phyloP scores from a whole-genome alignment of 2,797 vertebrate species.

The Tokudaia tokunoshimensis region DNA sequence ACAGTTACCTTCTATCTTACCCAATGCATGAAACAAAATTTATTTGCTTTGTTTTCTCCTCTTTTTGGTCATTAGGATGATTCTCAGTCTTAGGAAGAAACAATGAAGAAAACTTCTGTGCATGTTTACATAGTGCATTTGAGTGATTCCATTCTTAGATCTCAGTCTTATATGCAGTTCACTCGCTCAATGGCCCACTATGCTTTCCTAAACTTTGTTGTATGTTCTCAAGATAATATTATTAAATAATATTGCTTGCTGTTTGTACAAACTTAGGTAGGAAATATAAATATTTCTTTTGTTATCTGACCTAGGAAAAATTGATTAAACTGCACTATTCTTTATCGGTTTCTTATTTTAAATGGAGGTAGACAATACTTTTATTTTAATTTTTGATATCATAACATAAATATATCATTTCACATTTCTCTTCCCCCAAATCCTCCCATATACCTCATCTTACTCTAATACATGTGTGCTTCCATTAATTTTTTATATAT shows the following conservation, averaged over 20 bases:
- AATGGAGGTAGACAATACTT: not conserved
- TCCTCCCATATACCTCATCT: not conserved
- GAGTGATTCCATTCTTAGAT: not conserved
- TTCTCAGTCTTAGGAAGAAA: not conserved
- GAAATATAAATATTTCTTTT: slow-evolving; percentile 17
- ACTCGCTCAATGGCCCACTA: not conserved
- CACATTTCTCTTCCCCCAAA: not conserved
- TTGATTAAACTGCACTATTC: not conserved
- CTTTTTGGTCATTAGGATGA: not conserved
- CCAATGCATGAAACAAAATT: not conserved
- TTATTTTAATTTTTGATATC: not conserved
- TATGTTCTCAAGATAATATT: not conserved
- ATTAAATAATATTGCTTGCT: not conserved
- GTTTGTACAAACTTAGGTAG: not conserved
- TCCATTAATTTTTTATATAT: not conserved
- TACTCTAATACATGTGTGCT: not conserved
- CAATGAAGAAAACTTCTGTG: not conserved
- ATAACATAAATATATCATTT: not conserved
- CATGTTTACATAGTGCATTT: not conserved
- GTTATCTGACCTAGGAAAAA: not conserved
- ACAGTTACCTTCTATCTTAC: not conserved
- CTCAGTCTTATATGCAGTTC: not conserved
- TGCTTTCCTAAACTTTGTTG: not conserved
- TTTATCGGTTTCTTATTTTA: not conserved
- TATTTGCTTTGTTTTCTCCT: not conserved